These are phyloP conservation scores for Keiferia lycopersicella DNA, from an alignment of 2,888 invertebrate species.

Conservation along the genomic window DNA sequence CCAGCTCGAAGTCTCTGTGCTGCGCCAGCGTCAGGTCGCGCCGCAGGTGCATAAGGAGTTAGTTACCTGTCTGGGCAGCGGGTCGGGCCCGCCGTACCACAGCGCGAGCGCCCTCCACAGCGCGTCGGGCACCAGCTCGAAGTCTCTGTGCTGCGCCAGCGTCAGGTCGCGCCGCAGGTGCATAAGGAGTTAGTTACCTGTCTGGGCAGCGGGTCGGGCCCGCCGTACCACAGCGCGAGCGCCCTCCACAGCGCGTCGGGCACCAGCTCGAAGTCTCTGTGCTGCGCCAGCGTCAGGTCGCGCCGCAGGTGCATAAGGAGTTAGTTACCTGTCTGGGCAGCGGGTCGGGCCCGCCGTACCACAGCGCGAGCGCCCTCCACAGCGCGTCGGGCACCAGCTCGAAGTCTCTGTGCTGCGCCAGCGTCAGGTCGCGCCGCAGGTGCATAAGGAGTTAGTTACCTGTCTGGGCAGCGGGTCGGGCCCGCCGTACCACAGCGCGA, in stretches of 20 bases:
- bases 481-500: constrained; percentile 92
- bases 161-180: too few species aligned
- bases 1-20: constrained; percentile 91
- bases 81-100: constrained; percentile 91
- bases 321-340: constrained; percentile 87
- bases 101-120: constrained; percentile 92
- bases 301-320: constrained; percentile 84
- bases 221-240: constrained; percentile 91
- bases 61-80: constrained; percentile 87
- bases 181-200: too few species aligned
- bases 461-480: constrained; percentile 87
- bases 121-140: constrained; percentile 92
- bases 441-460: too few species aligned
- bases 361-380: constrained; percentile 92
- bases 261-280: constrained; percentile 91
- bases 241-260: constrained; percentile 95
- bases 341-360: constrained; percentile 91
- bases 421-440: too few species aligned
- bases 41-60: too few species aligned
- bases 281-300: constrained; percentile 87
- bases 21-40: constrained; percentile 87
- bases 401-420: constrained; percentile 92
- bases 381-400: constrained; percentile 92
- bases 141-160: constrained; percentile 91
- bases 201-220: constrained; percentile 88